Conservation (phyloP, 2,888 invertebrate species). For the Papilio protenor region DNA sequence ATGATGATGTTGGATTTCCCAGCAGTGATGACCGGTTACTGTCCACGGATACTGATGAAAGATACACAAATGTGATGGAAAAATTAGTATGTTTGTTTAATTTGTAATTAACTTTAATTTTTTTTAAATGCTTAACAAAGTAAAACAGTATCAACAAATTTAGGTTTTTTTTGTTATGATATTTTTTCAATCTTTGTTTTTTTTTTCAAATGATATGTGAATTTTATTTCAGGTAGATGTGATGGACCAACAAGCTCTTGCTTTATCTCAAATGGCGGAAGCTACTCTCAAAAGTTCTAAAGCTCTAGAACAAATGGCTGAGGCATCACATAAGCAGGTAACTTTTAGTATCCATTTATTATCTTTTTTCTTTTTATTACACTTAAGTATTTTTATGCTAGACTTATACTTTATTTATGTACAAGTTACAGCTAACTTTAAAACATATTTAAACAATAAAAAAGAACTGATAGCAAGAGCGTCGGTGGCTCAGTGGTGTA, state of each 20-base stretch:
- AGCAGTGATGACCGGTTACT: constrained; percentile 51
- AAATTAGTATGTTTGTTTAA: constrained; percentile 66
- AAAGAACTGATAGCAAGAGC: too few species aligned
- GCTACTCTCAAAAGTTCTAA: constrained; percentile 67
- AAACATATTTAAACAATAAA: too few species aligned
- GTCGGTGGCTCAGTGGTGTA: too few species aligned
- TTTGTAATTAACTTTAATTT: not conserved
- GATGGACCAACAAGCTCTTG: constrained; percentile 72
- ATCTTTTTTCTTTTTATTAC: too few species aligned
- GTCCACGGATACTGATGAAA: constrained; percentile 62
- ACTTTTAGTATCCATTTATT: constrained; percentile 6
- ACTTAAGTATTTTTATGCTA: too few species aligned
- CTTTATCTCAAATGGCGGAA: constrained; percentile 70
- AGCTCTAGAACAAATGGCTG: constrained; percentile 71
- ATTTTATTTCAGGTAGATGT: constrained; percentile 62
- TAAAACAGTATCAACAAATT: too few species aligned
- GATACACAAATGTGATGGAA: constrained; percentile 67
- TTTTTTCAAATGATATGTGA: not conserved
- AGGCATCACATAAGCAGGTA: constrained; percentile 75
- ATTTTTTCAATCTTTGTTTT: not conserved
- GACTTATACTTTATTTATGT: too few species aligned
- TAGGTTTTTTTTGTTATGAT: too few species aligned
- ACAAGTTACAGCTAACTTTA: too few species aligned
- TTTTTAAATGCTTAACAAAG: not conserved
- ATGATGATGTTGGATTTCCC: constrained; percentile 52